Conservation (phyloP, 1,140 invertebrate genomes). For the Spodoptera frugiperda region DNA sequence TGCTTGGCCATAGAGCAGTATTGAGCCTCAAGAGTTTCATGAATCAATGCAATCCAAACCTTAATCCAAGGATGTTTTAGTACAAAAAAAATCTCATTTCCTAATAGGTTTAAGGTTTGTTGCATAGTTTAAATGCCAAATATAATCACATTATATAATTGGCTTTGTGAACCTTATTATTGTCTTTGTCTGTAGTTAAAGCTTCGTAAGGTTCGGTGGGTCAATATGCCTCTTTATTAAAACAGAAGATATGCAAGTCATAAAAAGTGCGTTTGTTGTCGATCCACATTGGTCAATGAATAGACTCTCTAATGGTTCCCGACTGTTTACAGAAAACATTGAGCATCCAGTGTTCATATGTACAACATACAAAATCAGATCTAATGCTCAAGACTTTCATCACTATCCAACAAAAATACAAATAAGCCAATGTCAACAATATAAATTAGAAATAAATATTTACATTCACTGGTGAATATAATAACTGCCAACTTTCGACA, state of each 20-base stretch:
- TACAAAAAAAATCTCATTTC: not conserved
- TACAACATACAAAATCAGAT: not conserved
- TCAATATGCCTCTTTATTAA: conserved; percentile 40
- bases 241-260: not conserved
- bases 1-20: conserved; percentile 14
- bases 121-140: not conserved
- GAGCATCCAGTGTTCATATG: not conserved
- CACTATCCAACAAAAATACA: not conserved
- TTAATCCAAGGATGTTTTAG: not conserved
- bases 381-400: not conserved
- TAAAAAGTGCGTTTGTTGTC: conserved; percentile 28
- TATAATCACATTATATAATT: conserved; percentile 40
- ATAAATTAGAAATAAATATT: no score
- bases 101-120: not conserved
- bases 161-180: conserved; percentile 33
- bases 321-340: conserved; percentile 31
- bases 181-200: conserved; percentile 44
- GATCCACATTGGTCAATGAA: conserved; percentile 19
- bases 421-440: no score
- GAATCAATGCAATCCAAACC: conserved; percentile 13
- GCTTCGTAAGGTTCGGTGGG: conserved; percentile 49
- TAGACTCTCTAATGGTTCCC: conserved; percentile 20
- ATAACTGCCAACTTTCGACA: not conserved
- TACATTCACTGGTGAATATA: not conserved
- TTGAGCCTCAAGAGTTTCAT: conserved; percentile 28